phyloP scores from a whole-genome alignment of 2,888 invertebrate species.

The Acanthosepion lycidas region DNA sequence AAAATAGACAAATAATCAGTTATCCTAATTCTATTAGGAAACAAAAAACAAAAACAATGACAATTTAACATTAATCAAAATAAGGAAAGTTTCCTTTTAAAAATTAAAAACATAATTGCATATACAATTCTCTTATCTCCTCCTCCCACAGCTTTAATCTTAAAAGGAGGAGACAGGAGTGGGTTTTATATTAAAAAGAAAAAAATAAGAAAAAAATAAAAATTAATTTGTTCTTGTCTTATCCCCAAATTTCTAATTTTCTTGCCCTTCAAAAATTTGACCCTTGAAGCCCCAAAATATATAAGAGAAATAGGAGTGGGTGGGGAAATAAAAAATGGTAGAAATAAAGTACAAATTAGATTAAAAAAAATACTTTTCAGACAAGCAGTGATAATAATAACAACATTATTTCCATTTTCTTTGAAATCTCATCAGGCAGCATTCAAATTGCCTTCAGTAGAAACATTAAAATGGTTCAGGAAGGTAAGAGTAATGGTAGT shows the following conservation, averaged over 20 bases:
- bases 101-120: background rate
- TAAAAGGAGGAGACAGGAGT: background rate
- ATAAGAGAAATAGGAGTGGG: too few relatives aligned
- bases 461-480: too few relatives aligned
- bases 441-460: too few relatives aligned
- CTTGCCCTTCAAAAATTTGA: background rate
- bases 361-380: too few relatives aligned
- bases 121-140: background rate
- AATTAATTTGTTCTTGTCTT: too few relatives aligned
- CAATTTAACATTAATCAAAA: background rate
- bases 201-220: background rate
- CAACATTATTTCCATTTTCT: too few relatives aligned
- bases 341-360: too few relatives aligned
- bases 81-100: background rate
- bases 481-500: too few relatives aligned
- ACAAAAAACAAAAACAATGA: background rate
- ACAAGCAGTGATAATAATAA: too few relatives aligned
- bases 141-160: background rate
- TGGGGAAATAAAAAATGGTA: too few relatives aligned
- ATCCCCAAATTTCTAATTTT: background rate
- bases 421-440: too few relatives aligned
- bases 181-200: background rate
- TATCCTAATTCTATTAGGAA: too few relatives aligned
- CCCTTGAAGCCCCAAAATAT: background rate
- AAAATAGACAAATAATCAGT: background rate